A percentile compares a stretch with the other conserved stretches of the same genome.
Evolutionary conservation across 2,888 invertebrate genomes (phyloP).

Genomic region (Anarsia innoxiella): DNA sequence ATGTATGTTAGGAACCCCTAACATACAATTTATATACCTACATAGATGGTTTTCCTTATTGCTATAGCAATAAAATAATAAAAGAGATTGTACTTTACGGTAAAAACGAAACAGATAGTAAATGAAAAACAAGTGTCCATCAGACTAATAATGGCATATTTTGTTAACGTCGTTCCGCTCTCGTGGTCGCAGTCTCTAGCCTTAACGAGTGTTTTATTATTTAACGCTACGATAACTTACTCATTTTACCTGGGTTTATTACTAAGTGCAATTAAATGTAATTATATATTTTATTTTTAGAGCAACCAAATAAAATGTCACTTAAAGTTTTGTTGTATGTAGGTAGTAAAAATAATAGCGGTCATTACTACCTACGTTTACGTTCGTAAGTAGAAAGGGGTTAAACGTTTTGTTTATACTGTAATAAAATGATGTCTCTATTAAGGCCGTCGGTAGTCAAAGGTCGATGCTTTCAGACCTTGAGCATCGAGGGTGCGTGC

Average conservation of each 20-base stretch:
- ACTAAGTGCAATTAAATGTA: constrained; percentile 17
- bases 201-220: constrained; percentile 49
- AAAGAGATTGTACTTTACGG: constrained; percentile 9
- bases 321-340: no score
- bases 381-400: no score
- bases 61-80: no score
- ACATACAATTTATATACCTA: no score
- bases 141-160: constrained; percentile 37
- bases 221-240: constrained; percentile 41
- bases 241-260: constrained; percentile 17
- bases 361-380: no score
- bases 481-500: constrained; percentile 22
- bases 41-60: no score
- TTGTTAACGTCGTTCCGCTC: constrained; percentile 55
- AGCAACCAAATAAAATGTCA: no score
- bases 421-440: no score
- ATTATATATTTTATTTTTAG: constrained; percentile 13
- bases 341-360: no score
- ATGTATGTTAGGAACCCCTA: no score
- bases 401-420: no score
- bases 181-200: constrained; percentile 39
- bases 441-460: constrained; percentile 16
- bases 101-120: constrained; percentile 19
- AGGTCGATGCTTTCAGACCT: constrained; percentile 29
- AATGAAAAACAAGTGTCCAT: constrained; percentile 27